These are phyloP conservation scores for Dinomys branickii DNA, from an alignment of 2,113 vertebrate species.

Conservation along the genomic window DNA sequence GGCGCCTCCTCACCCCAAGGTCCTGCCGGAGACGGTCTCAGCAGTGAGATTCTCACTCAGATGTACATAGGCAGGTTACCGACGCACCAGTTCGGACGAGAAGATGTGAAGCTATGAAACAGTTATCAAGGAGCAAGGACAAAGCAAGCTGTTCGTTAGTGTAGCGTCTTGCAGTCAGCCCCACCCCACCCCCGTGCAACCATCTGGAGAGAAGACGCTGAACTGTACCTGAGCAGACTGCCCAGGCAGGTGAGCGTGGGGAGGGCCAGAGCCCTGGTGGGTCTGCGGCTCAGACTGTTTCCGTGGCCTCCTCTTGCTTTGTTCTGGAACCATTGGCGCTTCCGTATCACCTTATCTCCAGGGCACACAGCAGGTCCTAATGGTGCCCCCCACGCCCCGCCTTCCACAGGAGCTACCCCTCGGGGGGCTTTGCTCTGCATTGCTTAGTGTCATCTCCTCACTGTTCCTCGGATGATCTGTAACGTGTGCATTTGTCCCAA, in stretches of 20 bases:
- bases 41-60: not conserved
- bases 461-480: not conserved
- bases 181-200: slow-evolving; percentile 82
- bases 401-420: not conserved
- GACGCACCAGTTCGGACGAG: not conserved
- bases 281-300: not conserved
- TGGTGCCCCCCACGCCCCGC: no score
- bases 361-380: not conserved
- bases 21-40: not conserved
- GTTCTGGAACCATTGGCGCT: not conserved
- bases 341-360: not conserved
- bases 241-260: slow-evolving; percentile 91
- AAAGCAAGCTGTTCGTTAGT: slow-evolving; percentile 78
- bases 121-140: slow-evolving; percentile 75
- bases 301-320: not conserved
- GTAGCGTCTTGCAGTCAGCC: slow-evolving; percentile 85
- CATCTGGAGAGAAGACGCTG: slow-evolving; percentile 94
- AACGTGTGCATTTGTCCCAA: not conserved
- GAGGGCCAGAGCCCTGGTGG: not conserved
- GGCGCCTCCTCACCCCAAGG: not conserved
- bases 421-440: not conserved
- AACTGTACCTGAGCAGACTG: slow-evolving; percentile 92
- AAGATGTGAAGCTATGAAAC: slow-evolving; percentile 62
- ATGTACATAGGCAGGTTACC: not conserved
- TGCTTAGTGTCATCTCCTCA: not conserved